phyloP scores from a whole-genome alignment of 2,888 invertebrate species.

The Beris chalybata region DNA sequence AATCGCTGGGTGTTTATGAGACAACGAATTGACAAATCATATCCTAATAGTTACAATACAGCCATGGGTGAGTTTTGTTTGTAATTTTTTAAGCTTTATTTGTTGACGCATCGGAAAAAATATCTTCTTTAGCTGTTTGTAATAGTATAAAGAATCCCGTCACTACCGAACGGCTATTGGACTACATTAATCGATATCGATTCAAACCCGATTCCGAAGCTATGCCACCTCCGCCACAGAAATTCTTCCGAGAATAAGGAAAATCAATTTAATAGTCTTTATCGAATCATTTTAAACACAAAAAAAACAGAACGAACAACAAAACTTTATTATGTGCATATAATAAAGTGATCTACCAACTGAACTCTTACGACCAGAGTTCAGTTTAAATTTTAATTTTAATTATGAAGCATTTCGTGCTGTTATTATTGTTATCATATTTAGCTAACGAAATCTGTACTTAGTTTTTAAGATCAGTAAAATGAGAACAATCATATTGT shows the following conservation, averaged over 20 bases:
- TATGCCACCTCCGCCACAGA: constrained; percentile 67
- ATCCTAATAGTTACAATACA: constrained; percentile 86
- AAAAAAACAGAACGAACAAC: too few species aligned
- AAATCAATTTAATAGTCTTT: too few species aligned
- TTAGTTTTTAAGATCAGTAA: too few species aligned
- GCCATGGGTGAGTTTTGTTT: constrained; percentile 65
- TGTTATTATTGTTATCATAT: too few species aligned
- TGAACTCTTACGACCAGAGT: too few species aligned
- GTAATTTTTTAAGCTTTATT: background rate
- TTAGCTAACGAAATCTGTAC: too few species aligned
- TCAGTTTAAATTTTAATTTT: too few species aligned
- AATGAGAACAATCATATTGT: too few species aligned
- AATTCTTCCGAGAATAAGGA: constrained; percentile 13
- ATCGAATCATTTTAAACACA: too few species aligned
- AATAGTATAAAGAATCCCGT: constrained; percentile 82
- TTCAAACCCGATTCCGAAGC: constrained; percentile 68
- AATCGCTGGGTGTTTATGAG: constrained; percentile 92
- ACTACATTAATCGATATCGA: constrained; percentile 68
- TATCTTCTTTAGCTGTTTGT: constrained; percentile 68
- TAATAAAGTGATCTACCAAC: too few species aligned
- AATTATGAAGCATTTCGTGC: too few species aligned
- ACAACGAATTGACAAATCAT: constrained; percentile 94
- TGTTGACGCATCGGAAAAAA: background rate
- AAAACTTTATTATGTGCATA: too few species aligned
- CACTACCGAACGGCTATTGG: constrained; percentile 77